These are phyloP conservation scores for Sarcophaga peregrina DNA, from an alignment of 1,140 invertebrate genomes.

Conservation along the genomic window DNA sequence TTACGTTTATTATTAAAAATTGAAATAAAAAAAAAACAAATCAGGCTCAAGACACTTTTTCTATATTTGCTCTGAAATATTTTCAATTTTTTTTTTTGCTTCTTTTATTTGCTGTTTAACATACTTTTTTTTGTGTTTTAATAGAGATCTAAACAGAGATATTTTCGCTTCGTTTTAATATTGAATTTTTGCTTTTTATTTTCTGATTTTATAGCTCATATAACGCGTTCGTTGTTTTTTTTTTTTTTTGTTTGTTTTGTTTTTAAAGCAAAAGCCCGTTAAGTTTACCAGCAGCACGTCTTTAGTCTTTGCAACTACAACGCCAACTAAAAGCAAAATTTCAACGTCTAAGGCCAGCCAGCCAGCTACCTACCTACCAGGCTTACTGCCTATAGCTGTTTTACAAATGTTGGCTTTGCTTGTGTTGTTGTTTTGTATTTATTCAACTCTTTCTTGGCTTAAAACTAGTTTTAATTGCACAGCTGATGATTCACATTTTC, in stretches of 20 bases:
- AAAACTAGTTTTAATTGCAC: slow-evolving; percentile 40
- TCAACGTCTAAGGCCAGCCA: not conserved
- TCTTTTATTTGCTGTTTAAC: no score
- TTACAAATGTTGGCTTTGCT: no score
- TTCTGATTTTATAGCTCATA: not conserved
- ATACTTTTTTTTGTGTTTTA: no score
- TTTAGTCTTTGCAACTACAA: slow-evolving; percentile 7
- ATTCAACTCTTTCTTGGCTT: not conserved
- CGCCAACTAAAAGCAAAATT: slow-evolving; percentile 30
- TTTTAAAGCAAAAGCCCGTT: not conserved
- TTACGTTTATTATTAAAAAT: no score
- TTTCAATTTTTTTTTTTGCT: no score
- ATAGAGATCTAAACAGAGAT: no score
- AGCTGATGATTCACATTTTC: slow-evolving; percentile 30
- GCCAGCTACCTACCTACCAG: not conserved
- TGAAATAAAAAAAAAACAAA: no score
- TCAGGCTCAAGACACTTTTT: no score
- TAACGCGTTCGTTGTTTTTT: not conserved
- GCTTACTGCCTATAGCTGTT: no score
- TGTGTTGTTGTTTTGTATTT: not conserved
- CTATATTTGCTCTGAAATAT: no score
- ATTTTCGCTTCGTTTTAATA: no score
- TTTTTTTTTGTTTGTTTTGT: not conserved
- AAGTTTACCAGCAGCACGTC: slow-evolving; percentile 27
- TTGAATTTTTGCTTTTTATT: not conserved